These are phyloP conservation scores for Microplitis demolitor DNA, from an alignment of 1,140 invertebrate species.

Conservation along the genomic window DNA sequence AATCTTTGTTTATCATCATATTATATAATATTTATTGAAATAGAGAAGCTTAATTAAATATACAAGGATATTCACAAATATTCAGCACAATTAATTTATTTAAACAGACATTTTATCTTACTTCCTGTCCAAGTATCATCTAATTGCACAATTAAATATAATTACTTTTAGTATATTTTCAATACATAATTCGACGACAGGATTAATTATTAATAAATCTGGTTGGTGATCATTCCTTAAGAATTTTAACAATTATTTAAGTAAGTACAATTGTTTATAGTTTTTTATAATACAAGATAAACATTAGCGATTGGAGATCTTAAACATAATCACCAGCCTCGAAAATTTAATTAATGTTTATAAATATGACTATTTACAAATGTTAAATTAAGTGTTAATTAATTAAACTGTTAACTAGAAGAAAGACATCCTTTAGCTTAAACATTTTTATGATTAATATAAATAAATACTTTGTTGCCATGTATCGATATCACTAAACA, in stretches of 20 bases:
- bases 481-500: not conserved
- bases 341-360: not conserved
- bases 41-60: constrained; percentile 10
- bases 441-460: not conserved
- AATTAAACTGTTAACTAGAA: not conserved
- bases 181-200: too few relatives aligned
- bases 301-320: not conserved
- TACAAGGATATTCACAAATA: not conserved
- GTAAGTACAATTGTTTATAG: too few relatives aligned
- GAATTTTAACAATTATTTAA: too few relatives aligned
- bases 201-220: too few relatives aligned
- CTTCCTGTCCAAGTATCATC: too few relatives aligned
- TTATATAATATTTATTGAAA: constrained; percentile 4
- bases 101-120: not conserved
- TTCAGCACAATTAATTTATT: not conserved
- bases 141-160: too few relatives aligned
- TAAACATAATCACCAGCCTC: not conserved
- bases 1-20: not conserved
- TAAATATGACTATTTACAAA: constrained; percentile 11
- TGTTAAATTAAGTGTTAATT: not conserved
- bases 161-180: too few relatives aligned
- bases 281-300: not conserved
- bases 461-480: not conserved
- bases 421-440: not conserved
- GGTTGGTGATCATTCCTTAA: too few relatives aligned